Conservation (phyloP, 2,113 vertebrate genomes). For the Procapra przewalskii region DNA sequence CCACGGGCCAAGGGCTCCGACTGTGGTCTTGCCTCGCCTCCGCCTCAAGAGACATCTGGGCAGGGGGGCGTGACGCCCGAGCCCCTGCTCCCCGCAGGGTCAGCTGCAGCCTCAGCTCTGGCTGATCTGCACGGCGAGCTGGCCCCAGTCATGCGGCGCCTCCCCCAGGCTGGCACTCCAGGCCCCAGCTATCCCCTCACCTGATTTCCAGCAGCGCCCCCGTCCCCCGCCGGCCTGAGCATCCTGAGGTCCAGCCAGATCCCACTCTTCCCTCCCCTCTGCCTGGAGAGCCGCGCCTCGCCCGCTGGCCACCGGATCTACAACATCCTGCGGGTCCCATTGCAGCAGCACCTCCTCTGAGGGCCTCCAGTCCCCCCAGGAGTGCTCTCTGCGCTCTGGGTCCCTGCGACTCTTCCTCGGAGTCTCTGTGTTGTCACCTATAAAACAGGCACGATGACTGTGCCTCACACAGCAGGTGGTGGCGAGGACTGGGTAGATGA, state of each 20-base stretch:
- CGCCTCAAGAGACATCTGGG: slow-evolving; percentile 49
- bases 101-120: background rate
- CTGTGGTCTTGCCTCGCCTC: slow-evolving; percentile 48
- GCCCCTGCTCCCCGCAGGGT: background rate
- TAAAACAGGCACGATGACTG: accelerated
- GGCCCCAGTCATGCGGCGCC: accelerated
- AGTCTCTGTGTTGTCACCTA: background rate
- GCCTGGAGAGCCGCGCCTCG: too few relatives aligned
- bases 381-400: background rate
- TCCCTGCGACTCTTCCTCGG: background rate
- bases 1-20: slow-evolving; percentile 58
- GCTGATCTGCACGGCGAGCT: accelerated
- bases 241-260: too few relatives aligned
- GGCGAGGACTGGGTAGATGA: accelerated
- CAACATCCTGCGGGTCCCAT: accelerated
- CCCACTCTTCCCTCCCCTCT: background rate
- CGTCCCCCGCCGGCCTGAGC: accelerated
- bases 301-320: accelerated
- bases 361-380: background rate
- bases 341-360: background rate
- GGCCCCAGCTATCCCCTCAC: background rate
- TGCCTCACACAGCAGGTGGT: accelerated
- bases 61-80: background rate
- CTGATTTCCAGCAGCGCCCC: accelerated
- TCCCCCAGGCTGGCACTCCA: background rate